Evolutionary conservation across 2,888 invertebrate species (phyloP), one percentile per base, ranked within the genome.

Genomic region (Reticulitermes lucifugus): DNA sequence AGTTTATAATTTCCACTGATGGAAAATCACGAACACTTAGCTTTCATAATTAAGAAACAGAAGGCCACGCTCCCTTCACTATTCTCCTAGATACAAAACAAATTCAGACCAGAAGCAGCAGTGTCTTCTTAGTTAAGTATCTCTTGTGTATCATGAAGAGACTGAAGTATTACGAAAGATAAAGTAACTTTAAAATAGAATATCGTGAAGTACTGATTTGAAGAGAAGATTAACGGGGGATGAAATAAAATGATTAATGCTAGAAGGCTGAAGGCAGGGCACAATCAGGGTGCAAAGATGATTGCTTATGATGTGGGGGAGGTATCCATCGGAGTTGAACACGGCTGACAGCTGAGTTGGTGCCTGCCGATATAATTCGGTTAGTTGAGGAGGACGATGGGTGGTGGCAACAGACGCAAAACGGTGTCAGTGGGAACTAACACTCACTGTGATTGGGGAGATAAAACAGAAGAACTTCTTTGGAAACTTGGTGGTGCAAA

Each of bases 301-400:
- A 73, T 73, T 35, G 73, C 14, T 73, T 9, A 73, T 73, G 41
- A 73, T 41, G 73, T 41, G 65, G 25, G 18, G 25, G 65, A 65
- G 6, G 65, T 65, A n/a, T 65, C 65, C 25, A 65, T n/a, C 25
- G 65, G 65, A 2, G 65, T 6, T 25, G n/a, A n/a, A 25, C 65
- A 35, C 7, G 21, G 73, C 35, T 41, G 41, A 73, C 73, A 73
- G 9, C 41, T 35, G 22, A 73, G 73, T 41, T 35, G 21, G 35
- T 80, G 29, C 59, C 55, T 65, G 65, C 70, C 70, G 70, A 29
- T 79, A 46, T 84, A 84, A 84, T 84, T 79, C 79, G 60, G 84
- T 84, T 84, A 84, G 71, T 60, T 29, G 55, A 5, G 43, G 79
- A 55, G 79, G 35, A 41, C 59, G 59, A 80, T 60, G 60, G 41